Evolutionary conservation across 2,888 invertebrate genomes (phyloP).

Genomic region (Cremastinae sp.): DNA sequence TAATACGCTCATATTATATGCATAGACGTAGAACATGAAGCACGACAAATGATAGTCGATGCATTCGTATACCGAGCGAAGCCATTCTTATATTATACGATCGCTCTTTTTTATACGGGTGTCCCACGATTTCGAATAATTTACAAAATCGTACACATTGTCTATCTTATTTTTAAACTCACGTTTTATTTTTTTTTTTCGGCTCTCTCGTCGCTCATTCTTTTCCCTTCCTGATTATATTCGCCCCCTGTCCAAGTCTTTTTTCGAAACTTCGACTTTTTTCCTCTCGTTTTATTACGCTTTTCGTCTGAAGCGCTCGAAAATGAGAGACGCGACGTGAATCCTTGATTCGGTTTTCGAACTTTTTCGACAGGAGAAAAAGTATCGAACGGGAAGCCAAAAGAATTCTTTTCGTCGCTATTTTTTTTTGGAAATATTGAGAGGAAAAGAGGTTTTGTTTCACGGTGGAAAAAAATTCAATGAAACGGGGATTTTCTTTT

Average conservation of each 20-base stretch:
- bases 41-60: constrained; percentile 56
- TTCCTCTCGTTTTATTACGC: constrained; percentile 46
- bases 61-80: constrained; percentile 50
- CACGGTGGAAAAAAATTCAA: too few relatives aligned
- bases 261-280: background rate
- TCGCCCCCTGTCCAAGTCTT: too few relatives aligned
- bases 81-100: constrained; percentile 37
- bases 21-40: constrained; percentile 51
- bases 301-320: constrained; percentile 46
- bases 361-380: constrained; percentile 18
- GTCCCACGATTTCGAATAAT: constrained; percentile 57
- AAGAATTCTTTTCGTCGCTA: constrained; percentile 12
- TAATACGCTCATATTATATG: constrained; percentile 59
- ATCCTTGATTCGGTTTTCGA: constrained; percentile 46
- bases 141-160: constrained; percentile 37
- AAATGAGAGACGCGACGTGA: constrained; percentile 54
- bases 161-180: constrained; percentile 20
- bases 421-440: background rate
- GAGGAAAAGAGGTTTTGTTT: background rate
- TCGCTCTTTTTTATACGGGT: constrained; percentile 55
- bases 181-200: constrained; percentile 20
- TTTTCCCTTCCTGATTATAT: constrained; percentile 19
- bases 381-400: constrained; percentile 4
- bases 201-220: constrained; percentile 23
- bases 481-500: background rate